Evolutionary conservation across 2,113 vertebrate genomes (phyloP).

Genomic region (Trematomus loennbergii): DNA sequence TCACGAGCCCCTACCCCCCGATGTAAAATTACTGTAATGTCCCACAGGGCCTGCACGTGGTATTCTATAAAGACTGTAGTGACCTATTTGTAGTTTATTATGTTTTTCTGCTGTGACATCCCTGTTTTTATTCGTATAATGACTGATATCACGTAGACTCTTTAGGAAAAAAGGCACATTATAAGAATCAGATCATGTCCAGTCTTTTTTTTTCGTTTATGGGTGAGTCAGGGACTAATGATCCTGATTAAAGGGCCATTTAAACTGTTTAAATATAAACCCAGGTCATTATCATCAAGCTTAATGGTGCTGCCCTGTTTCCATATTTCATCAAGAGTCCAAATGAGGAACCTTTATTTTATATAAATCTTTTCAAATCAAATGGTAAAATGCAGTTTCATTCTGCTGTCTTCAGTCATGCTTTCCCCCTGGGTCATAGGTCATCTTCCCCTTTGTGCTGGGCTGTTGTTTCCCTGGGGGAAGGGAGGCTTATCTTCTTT

Average conservation of each 20-base stretch:
- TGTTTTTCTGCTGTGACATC: not conserved
- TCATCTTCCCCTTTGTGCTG: conserved; percentile 68
- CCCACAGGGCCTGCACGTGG: conserved; percentile 34
- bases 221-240: conserved; percentile 20
- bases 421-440: conserved; percentile 68
- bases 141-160: not conserved
- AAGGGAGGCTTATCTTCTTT: conserved; percentile 72
- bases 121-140: not conserved
- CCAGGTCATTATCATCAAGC: conserved; percentile 26
- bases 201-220: not conserved
- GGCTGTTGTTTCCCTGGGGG: conserved; percentile 67
- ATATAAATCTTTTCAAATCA: conserved; percentile 25
- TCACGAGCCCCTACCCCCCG: not conserved
- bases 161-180: not conserved
- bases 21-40: conserved; percentile 39
- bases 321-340: conserved; percentile 15
- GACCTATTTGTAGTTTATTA: conserved; percentile 29
- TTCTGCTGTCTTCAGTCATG: conserved; percentile 11
- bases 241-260: conserved; percentile 39
- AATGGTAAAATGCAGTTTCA: conserved; percentile 47
- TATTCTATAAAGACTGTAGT: conserved; percentile 31
- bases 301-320: conserved; percentile 28
- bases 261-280: conserved; percentile 40
- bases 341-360: conserved; percentile 3
- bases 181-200: not conserved